Base-by-base conservation (phyloP, 2,797 vertebrate genomes). In the Tokudaia tokunoshimensis region DNA sequence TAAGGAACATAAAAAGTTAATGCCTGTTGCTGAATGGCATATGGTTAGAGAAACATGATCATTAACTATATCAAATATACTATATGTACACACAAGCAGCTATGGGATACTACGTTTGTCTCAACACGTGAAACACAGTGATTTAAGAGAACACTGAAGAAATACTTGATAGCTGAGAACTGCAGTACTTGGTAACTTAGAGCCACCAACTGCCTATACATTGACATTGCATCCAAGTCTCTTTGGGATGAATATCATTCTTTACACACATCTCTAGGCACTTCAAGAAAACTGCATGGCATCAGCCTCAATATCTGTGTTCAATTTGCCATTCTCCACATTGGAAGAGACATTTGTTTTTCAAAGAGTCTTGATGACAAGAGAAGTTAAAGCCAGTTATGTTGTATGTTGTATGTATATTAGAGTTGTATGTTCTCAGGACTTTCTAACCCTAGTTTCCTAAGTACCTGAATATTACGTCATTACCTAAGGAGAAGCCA, bases 291-390 rank as follows among this genome's bases (percentile, higher is more conserved):
- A 91, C 10, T 37, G 8, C 41, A 63, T 24, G 10, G 20, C 75
- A n/a, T 31, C 41, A 44, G 47, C 87, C 10, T 93, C 10, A 52
- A 74, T 59, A 59, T 19, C 57, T 92, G 22, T 89, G 50, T 31
- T 92, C 87, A 82, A 24, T 78, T 91, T 96, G 22, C 72, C 20
- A 70, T 70, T 55, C n/a, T 55, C n/a, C 63, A 47, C 4, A 83
- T 44, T 20, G 8, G 37, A 90, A 86, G 41, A 93, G 83, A 88
- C 57, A 37, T 29, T 61, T n/a, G 20, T 41, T 92, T 2, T 67
- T 85, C 72, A 85, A 83, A 89, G 44, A 91, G 22, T 5, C 9
- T 52, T 70, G 4, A 47, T 12, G 50, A 88, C 57, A n/a, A 89
- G 17, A 59, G 55, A 74, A 37, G 57, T 74, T 57, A 34, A 24